Evolutionary conservation across 2,888 invertebrate genomes (phyloP), one percentile per base, ranked within the genome.

Genomic region (Drosophila formosana): DNA sequence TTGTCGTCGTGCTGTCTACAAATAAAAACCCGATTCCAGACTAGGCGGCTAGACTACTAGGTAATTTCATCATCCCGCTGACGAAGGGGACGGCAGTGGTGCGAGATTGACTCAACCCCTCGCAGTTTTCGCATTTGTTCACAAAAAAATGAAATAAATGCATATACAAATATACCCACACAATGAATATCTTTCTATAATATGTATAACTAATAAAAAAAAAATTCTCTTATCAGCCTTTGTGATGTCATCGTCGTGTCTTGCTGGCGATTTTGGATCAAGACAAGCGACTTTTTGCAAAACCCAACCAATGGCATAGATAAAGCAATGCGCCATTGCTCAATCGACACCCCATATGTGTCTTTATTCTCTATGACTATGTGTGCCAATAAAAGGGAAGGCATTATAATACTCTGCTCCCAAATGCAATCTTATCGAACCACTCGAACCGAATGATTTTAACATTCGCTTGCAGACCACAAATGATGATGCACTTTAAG

Each of bases 1-100:
- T 26, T 26, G 77, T 45, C 80, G 78, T 71, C 80, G 68, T 43
- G 67, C 65, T 68, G 80, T 80, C 78, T 80, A 61, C 64, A 67
- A 45, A 55, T 46, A 37, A 41, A 41, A 55, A 41, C 45, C 25
- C 47, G 47, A 61, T 58, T 46, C 47, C 52, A 30, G 79, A 39
- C 69, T 69, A 79, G 72, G 62, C 72, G 72, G 34, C 73, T 41
- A 37, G 39, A 41, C 39, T 13, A 41, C 13, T 41, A 13, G 58
- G 37, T 60, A 41, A 71, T 67, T 78, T 79, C 65, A 72, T 75
- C 80, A 77, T 64, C 57, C 63, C 57, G 53, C 61, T 53, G 43
- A 34, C 32, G 32, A 18, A 43, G 52, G 70, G 65, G 39, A 49
- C 23, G 9, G 23, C 3, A 9, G 32, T 25, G 18, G 43, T 39